Base-by-base conservation (phyloP, 2,113 vertebrate genomes). In the Chinchilla lanigera region DNA sequence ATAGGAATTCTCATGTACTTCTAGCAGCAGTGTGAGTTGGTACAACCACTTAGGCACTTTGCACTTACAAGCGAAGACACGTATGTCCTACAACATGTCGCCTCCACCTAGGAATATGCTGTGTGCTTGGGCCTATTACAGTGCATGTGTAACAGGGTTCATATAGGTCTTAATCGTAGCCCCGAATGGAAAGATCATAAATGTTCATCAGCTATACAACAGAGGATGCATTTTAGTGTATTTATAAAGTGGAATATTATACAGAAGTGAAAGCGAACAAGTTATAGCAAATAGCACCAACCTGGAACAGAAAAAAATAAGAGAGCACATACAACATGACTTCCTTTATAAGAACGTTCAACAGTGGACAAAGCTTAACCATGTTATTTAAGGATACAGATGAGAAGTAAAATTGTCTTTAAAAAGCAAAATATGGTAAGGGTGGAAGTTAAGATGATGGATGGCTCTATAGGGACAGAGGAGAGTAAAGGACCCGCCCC, bases 101-200 rank as follows among this genome's bases (percentile, higher is more conserved):
- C 11, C 50, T 80, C 50, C 1, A 85, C 28, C 12, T 56, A 33
- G 22, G 54, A 60, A 73, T 73, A 26, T 61, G 22, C 58, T n/a
- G 7, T 91, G 35, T 38, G 47, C 35, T 78, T 86, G 85, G 56
- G 30, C 89, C 88, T 81, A 44, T 44, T 41, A 77, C 17, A 50
- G 22, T 80, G 88, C 54, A n/a, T 47, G 38, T 97, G 65, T 84
- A 73, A 86, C 30, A 47, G 8, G n/a, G 54, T 90, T 97, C 35
- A 11, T 61, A 83, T 14, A 82, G 19, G 47, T 77, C 47, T 52
- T 65, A 9, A n/a, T 67, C 7, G 50, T 89, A 73, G 10, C 11
- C 16, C n/a, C 47, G 80, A 47, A 71, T 50, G 56, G 84, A 94
- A 85, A 73, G 10, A 87, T 67, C 7, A 56, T 67, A 61, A 54